Conservation (phyloP, 1,140 invertebrate genomes). For the Solenopsis fugax region DNA sequence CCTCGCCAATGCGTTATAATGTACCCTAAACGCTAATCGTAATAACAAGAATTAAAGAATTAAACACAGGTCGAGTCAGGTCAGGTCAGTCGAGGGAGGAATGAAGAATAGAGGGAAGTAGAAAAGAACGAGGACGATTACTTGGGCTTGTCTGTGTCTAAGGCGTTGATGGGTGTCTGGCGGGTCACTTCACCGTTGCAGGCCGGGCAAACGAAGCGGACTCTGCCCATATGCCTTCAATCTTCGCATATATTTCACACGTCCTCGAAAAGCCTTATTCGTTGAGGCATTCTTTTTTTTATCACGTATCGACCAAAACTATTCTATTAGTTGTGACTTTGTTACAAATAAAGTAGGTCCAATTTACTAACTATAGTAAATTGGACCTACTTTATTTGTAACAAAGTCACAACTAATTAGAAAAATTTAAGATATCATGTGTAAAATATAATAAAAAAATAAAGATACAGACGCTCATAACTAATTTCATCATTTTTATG, state of each 20-base stretch:
- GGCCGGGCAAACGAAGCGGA: slow-evolving; percentile 70
- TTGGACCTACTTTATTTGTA: background rate
- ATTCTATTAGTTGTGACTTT: background rate
- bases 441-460: slow-evolving; percentile 21
- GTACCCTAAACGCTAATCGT: slow-evolving; percentile 1
- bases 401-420: background rate
- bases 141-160: slow-evolving; percentile 67
- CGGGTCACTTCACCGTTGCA: slow-evolving; percentile 84
- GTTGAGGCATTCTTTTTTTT: slow-evolving; percentile 56
- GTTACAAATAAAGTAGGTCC: background rate
- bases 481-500: background rate
- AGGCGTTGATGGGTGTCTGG: slow-evolving; percentile 83
- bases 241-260: slow-evolving; percentile 69
- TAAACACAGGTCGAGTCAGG: slow-evolving; percentile 22
- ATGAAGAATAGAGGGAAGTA: background rate
- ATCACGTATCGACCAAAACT: slow-evolving; percentile 66
- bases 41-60: slow-evolving; percentile 54
- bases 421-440: background rate
- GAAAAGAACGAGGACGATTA: slow-evolving; percentile 46
- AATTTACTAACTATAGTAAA: background rate
- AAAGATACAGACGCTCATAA: background rate
- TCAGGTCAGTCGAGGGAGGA: background rate
- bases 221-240: slow-evolving; percentile 57
- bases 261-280: slow-evolving; percentile 67
- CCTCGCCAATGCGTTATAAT: background rate